Conservation (phyloP, 2,888 invertebrate genomes). For the Cryptosula pallasiana region DNA sequence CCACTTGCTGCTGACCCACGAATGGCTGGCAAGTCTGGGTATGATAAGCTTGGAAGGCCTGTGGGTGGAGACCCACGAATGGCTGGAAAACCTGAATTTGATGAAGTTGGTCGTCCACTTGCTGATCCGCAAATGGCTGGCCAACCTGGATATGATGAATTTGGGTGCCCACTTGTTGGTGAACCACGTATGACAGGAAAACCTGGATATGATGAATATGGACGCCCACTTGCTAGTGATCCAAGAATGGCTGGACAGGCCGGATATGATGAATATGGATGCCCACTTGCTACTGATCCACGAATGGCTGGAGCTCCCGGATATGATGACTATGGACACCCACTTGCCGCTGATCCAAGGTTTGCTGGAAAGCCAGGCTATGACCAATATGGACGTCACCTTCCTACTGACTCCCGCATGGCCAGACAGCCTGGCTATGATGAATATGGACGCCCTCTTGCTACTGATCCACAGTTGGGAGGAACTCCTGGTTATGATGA, state of each 20-base stretch:
- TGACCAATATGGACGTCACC: constrained; percentile 4
- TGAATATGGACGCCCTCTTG: neutral
- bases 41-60: constrained; percentile 5
- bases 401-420: neutral
- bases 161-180: neutral
- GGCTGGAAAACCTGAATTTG: neutral
- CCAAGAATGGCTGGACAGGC: neutral
- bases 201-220: neutral
- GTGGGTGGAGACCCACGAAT: neutral
- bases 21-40: neutral
- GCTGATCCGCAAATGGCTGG: neutral
- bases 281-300: neutral
- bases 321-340: constrained; percentile 25
- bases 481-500: constrained; percentile 7
- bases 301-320: constrained; percentile 1
- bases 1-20: neutral
- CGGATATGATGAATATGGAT: constrained; percentile 7
- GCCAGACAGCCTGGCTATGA: neutral
- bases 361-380: neutral
- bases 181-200: neutral
- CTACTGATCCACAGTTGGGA: neutral
- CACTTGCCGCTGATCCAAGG: neutral
- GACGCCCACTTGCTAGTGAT: neutral
- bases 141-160: neutral
- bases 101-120: neutral